These are phyloP conservation scores for Brachionus asplanchnoidis DNA, from an alignment of 1,140 invertebrate species.

Conservation along the genomic window DNA sequence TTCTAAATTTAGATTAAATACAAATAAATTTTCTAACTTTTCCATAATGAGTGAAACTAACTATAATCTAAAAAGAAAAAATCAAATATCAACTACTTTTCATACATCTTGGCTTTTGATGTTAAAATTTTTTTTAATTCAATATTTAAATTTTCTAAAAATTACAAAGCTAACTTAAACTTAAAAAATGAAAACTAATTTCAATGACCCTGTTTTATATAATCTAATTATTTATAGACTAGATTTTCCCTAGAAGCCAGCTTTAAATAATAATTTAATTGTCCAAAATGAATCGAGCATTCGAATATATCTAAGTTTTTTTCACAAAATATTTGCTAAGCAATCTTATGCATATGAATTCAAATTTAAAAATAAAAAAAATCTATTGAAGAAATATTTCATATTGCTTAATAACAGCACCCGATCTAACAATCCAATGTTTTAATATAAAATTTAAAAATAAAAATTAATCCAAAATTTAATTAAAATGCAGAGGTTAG, in stretches of 20 bases:
- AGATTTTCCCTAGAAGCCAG: background rate
- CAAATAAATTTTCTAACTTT: slow-evolving; percentile 17
- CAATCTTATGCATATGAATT: background rate
- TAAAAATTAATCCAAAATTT: background rate
- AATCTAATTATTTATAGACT: background rate
- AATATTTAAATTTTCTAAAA: background rate
- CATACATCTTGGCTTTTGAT: background rate
- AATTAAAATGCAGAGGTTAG: background rate
- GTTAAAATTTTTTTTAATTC: background rate
- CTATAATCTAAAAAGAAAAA: background rate
- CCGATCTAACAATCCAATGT: background rate
- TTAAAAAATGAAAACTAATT: background rate
- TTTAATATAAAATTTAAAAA: background rate
- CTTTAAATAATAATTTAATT: background rate
- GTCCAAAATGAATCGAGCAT: background rate
- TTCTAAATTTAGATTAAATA: slow-evolving; percentile 9
- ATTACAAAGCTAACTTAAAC: background rate
- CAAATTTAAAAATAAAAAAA: background rate
- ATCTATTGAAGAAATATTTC: background rate
- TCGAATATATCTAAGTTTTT: background rate
- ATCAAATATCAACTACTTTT: background rate
- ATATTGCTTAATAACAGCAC: background rate
- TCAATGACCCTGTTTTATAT: background rate
- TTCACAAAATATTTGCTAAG: background rate
- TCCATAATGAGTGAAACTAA: background rate